These are phyloP conservation scores for Sinocyclocheilus anshuiensis DNA, from an alignment of 2,113 vertebrate species.

Conservation along the genomic window DNA sequence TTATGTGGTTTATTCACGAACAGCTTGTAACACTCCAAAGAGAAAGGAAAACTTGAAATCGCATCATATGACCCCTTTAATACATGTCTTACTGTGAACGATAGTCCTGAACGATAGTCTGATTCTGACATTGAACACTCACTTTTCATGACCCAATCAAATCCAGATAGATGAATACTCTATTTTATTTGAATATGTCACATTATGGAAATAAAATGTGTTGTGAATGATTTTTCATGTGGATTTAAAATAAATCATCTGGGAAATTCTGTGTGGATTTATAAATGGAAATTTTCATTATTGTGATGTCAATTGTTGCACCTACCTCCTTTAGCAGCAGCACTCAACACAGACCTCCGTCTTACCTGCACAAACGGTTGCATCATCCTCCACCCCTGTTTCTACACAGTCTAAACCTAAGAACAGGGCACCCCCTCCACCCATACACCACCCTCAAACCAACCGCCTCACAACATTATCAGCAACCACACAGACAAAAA, in stretches of 20 bases:
- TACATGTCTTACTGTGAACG: neutral
- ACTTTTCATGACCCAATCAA: neutral
- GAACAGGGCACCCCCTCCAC: slow-evolving; percentile 60
- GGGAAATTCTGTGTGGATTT: neutral
- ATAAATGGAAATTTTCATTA: neutral
- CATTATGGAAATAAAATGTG: neutral
- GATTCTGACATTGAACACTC: neutral
- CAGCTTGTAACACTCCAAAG: too few species aligned
- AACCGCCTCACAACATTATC: neutral
- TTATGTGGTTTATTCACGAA: too few species aligned
- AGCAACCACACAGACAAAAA: slow-evolving; percentile 18
- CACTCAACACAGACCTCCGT: slow-evolving; percentile 59
- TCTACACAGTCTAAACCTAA: slow-evolving; percentile 64
- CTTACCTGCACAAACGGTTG: slow-evolving; percentile 5
- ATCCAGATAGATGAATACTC: neutral
- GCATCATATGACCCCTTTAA: neutral
- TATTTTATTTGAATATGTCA: neutral
- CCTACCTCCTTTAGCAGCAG: slow-evolving; percentile 52
- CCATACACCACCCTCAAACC: slow-evolving; percentile 41
- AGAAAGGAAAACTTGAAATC: too few species aligned
- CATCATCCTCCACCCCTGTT: slow-evolving; percentile 32
- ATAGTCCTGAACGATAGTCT: neutral
- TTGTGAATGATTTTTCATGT: neutral
- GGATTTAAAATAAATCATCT: neutral
- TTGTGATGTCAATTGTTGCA: slow-evolving; percentile 2